phyloP scores from a whole-genome alignment of 2,888 invertebrate species.

The Dolichopus griseipennis region DNA sequence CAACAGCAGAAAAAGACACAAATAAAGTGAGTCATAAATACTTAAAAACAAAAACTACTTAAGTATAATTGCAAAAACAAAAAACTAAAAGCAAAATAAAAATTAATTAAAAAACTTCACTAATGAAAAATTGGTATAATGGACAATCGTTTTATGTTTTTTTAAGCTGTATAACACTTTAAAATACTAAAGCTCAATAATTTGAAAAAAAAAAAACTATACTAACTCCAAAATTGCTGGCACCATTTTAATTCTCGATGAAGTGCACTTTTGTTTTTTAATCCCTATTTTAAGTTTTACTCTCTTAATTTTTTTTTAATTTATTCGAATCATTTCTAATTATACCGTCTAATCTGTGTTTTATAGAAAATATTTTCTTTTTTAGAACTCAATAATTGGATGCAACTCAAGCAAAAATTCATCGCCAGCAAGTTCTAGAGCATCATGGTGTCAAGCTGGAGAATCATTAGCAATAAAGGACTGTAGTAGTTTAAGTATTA shows the following conservation, averaged over 20 bases:
- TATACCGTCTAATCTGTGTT: background rate
- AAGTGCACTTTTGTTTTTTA: no score
- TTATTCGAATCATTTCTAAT: conserved; percentile 14
- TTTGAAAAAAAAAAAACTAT: no score
- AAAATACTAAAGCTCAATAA: no score
- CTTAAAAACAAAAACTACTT: background rate
- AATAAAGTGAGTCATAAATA: conserved; percentile 28
- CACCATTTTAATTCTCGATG: background rate
- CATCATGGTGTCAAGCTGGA: conserved; percentile 48
- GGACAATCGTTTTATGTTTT: no score
- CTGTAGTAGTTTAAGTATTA: conserved; percentile 47
- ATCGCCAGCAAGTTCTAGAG: conserved; percentile 36
- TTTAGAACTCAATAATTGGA: background rate
- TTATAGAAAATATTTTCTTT: background rate
- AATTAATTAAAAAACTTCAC: no score
- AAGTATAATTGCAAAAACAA: no score
- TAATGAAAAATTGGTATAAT: no score
- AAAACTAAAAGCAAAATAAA: no score
- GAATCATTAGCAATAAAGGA: conserved; percentile 56
- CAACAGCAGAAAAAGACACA: conserved; percentile 46
- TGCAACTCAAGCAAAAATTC: conserved; percentile 31
- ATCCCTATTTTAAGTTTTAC: background rate
- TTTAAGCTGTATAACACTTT: no score
- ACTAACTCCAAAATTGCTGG: background rate
- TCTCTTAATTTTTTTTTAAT: no score